phyloP scores from a whole-genome alignment of 2,888 invertebrate species.

The Oligia fasciuncula region DNA sequence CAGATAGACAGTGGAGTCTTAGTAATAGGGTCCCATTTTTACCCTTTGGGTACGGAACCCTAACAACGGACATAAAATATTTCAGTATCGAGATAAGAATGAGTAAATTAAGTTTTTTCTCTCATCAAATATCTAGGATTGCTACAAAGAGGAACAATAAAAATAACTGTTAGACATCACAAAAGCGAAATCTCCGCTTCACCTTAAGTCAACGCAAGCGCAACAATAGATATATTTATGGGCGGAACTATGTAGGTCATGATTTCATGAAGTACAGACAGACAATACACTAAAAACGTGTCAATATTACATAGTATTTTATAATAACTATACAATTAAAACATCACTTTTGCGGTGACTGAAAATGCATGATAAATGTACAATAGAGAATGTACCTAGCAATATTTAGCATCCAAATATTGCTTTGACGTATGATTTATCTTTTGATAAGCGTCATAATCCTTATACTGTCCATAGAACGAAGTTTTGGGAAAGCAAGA shows the following conservation, averaged over 20 bases:
- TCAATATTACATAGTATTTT: slow-evolving; percentile 41
- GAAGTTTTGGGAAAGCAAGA: too few relatives aligned
- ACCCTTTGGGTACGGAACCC: too few relatives aligned
- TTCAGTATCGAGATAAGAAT: background rate
- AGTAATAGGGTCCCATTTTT: too few relatives aligned
- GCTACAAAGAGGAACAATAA: slow-evolving; percentile 19
- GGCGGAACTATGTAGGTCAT: slow-evolving; percentile 34
- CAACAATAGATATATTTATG: slow-evolving; percentile 45
- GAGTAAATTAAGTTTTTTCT: background rate
- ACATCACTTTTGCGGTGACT: slow-evolving; percentile 37
- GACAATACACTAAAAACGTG: slow-evolving; percentile 46
- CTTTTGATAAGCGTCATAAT: slow-evolving; percentile 40
- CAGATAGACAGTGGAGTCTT: too few relatives aligned
- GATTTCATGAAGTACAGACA: slow-evolving; percentile 32
- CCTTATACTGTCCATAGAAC: background rate
- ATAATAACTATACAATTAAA: slow-evolving; percentile 29
- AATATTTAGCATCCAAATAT: slow-evolving; percentile 48
- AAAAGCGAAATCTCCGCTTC: slow-evolving; percentile 31
- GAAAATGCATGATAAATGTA: slow-evolving; percentile 57
- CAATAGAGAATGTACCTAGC: slow-evolving; percentile 25
- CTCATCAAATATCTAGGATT: slow-evolving; percentile 33
- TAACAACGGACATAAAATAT: too few relatives aligned
- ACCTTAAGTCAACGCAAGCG: slow-evolving; percentile 36
- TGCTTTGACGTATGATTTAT: slow-evolving; percentile 29
- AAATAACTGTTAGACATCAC: slow-evolving; percentile 18